Evolutionary conservation across 2,113 vertebrate species (phyloP).

Genomic region (Mormyrus iriodes): DNA sequence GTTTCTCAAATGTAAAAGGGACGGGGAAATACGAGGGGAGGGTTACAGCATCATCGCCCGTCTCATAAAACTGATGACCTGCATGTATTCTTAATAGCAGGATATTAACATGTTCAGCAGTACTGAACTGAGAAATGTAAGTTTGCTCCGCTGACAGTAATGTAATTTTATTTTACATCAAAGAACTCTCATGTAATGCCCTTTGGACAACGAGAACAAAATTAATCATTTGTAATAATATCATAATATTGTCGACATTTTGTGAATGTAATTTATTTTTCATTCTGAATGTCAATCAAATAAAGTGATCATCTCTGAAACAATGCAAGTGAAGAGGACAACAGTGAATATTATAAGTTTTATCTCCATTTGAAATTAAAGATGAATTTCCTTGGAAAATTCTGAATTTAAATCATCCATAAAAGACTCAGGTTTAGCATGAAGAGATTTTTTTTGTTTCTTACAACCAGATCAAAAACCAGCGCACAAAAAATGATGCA

Average conservation of each 20-base stretch:
- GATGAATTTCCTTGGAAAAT: background rate
- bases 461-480: background rate
- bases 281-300: background rate
- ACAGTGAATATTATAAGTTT: background rate
- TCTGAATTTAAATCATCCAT: background rate
- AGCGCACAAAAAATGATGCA: background rate
- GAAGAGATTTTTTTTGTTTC: background rate
- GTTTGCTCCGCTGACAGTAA: background rate
- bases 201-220: background rate
- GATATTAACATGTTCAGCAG: background rate
- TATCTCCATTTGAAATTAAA: background rate
- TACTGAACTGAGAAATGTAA: background rate
- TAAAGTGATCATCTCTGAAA: background rate
- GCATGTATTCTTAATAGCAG: background rate
- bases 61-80: background rate
- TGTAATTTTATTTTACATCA: slow-evolving; percentile 6
- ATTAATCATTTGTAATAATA: slow-evolving; percentile 10
- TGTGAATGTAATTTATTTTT: background rate
- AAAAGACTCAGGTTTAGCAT: background rate
- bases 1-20: background rate
- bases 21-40: background rate
- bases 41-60: background rate
- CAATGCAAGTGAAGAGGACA: background rate
- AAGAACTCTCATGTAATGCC: background rate
- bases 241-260: background rate